phyloP scores from a whole-genome alignment of 2,113 vertebrate genomes.

The Saguinus imperator region DNA sequence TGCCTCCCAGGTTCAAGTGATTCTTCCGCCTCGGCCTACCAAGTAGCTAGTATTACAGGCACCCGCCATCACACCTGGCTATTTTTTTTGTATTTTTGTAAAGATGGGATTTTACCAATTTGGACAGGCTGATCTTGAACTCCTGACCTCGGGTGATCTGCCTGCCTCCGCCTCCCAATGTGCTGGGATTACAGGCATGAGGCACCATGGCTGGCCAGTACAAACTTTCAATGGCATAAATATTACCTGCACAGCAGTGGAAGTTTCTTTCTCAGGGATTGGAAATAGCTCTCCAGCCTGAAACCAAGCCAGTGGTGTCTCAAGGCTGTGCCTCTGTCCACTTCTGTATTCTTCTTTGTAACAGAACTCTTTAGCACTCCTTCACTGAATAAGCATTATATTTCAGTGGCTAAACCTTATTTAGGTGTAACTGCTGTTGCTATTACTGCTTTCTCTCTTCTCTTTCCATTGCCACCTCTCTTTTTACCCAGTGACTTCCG shows the following conservation, averaged over 20 bases:
- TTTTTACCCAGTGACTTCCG: not conserved
- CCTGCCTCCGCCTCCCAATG: no score
- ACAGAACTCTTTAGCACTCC: not conserved
- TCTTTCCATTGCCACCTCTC: not conserved
- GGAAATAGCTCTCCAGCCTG: no score
- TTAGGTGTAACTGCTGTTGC: rapidly evolving
- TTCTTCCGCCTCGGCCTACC: no score
- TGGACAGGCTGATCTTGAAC: no score
- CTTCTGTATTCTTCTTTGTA: not conserved
- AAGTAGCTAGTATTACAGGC: no score
- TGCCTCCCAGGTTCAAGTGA: no score
- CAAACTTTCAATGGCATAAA: not conserved
- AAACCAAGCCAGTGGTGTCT: not conserved
- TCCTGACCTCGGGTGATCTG: no score
- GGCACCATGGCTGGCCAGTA: no score
- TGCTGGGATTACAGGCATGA: no score
- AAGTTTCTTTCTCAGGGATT: not conserved
- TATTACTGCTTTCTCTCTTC: rapidly evolving
- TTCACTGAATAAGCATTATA: rapidly evolving
- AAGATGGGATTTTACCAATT: no score
- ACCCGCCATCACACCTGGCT: no score
- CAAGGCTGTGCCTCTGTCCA: not conserved
- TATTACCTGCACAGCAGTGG: rapidly evolving
- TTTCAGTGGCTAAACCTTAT: not conserved
- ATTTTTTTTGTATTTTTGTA: no score